Base-by-base conservation (phyloP, 2,113 vertebrate genomes). In the Acrocephalus kingi region DNA sequence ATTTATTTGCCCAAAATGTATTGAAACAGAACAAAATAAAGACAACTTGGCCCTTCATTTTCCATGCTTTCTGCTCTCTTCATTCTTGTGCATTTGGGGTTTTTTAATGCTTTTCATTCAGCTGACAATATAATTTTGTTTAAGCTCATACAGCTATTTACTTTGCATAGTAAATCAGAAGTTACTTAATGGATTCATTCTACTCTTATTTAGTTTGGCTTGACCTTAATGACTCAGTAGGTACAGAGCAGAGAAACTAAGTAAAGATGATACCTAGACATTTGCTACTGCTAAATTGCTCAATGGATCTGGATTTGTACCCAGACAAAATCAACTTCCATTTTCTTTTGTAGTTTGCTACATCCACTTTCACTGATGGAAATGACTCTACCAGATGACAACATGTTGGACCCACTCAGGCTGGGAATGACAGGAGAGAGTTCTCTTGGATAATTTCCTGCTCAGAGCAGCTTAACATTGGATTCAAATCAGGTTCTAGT, bases 21-120 rank as follows among this genome's bases (percentile, higher is more conserved):
- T 24, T 52, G 49, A 73, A 90, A 80, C 8, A 2, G 35, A 74
- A 77, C 63, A 91, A 61, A 75, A 22, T 14, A 61, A 46, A 77
- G 31, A 58, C 31, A 62, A 13, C 16, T 43, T 19, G 6, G 2
- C 4, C 13, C 20, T 74, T 74, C 7, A 43, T 67, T 82, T 71
- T 82, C 49, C 3, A 16, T 43, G 10, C 30, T 37, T 80, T 72
- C 49, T 89, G 5, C 18, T 81, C 27, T 79, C 25, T 77, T 80
- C 15, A 15, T 89, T 77, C 28, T 56, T 58, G 4, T 39, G 9
- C 8, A 55, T 72, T 67, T 58, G 7, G 2, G 4, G 0, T 3
- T 46, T 63, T 74, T 81, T 22, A 39, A 17, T 23, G 13, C 7
- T 64, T 91, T 86, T 74, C 11, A n/a, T 74, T 90, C n/a, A 30